A percentile compares a stretch with the other conserved stretches of the same genome.
phyloP scores from a whole-genome alignment of 2,797 vertebrate species.

The Eleutherodactylus coqui region DNA sequence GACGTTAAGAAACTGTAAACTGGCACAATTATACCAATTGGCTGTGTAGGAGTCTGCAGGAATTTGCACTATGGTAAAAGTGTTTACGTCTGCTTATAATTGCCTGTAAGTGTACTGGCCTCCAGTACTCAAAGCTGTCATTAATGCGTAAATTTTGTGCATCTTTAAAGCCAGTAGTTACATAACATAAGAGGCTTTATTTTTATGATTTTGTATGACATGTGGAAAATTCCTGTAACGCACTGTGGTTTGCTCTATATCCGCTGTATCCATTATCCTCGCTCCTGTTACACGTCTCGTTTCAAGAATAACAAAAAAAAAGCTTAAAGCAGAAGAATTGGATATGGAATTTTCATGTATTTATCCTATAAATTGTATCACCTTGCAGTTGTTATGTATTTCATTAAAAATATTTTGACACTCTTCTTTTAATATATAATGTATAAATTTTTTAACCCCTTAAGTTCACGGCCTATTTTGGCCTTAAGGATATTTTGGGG shows the following conservation, averaged over 20 bases:
- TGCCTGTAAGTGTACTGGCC: background rate
- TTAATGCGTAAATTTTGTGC: background rate
- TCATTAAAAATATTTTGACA: too few species aligned
- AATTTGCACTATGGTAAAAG: background rate
- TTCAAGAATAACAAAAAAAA: background rate
- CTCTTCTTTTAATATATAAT: too few species aligned
- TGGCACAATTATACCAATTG: background rate
- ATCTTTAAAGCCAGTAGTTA: slow-evolving; percentile 5
- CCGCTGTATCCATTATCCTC: slow-evolving; percentile 6
- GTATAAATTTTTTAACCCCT: too few species aligned
- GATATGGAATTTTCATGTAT: background rate
- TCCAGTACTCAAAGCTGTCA: background rate
- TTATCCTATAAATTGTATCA: background rate
- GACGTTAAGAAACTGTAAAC: background rate
- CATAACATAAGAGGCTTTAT: slow-evolving; percentile 25
- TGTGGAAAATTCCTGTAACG: slow-evolving; percentile 37
- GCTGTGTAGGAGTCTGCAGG: background rate
- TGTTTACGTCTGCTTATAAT: background rate
- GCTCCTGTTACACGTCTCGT: background rate
- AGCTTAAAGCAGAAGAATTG: background rate
- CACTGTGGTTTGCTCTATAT: slow-evolving; percentile 18
- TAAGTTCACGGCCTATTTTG: too few species aligned
- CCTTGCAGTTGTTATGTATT: too few species aligned
- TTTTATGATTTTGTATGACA: slow-evolving; percentile 32
- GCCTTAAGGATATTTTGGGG: too few species aligned